These are phyloP conservation scores for Atlantisia rogersi DNA, from an alignment of 2,113 vertebrate species.

Conservation along the genomic window DNA sequence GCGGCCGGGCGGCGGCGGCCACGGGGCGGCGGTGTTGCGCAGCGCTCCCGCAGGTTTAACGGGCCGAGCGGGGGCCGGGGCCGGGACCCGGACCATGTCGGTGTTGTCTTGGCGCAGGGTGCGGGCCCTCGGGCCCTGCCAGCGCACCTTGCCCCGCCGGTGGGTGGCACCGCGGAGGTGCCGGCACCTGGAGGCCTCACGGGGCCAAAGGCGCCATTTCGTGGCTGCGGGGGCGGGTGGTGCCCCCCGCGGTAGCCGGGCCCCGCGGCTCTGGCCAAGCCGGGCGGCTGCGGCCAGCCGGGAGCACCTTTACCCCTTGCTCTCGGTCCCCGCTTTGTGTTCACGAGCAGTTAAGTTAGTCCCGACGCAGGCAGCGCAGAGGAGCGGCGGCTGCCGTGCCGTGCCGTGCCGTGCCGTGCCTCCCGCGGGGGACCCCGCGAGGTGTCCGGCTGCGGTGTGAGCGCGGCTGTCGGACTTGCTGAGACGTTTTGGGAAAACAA, in stretches of 20 bases:
- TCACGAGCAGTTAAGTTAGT: background rate
- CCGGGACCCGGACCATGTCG: too few species aligned
- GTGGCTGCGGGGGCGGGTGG: background rate
- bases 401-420: too few species aligned
- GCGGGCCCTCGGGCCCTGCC: background rate
- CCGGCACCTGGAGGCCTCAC: background rate
- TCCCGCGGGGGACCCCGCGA: background rate
- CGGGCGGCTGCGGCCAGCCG: background rate
- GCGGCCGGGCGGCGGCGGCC: background rate
- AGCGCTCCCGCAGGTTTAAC: background rate
- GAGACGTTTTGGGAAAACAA: background rate
- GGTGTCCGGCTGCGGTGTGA: background rate
- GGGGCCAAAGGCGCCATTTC: background rate
- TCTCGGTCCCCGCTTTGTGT: too few species aligned
- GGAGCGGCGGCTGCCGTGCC: background rate
- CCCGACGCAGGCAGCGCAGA: background rate
- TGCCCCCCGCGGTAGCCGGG: background rate
- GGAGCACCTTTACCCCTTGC: too few species aligned
- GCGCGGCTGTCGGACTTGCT: rapidly evolving
- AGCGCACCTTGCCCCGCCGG: background rate
- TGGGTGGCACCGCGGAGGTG: background rate
- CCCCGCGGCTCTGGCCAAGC: background rate
- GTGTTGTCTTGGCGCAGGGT: background rate
- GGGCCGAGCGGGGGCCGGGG: background rate
- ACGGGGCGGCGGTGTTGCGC: constrained; percentile 41